These are phyloP conservation scores for Marasmarcha lunaedactyla DNA, from an alignment of 2,888 invertebrate genomes.

Conservation along the genomic window DNA sequence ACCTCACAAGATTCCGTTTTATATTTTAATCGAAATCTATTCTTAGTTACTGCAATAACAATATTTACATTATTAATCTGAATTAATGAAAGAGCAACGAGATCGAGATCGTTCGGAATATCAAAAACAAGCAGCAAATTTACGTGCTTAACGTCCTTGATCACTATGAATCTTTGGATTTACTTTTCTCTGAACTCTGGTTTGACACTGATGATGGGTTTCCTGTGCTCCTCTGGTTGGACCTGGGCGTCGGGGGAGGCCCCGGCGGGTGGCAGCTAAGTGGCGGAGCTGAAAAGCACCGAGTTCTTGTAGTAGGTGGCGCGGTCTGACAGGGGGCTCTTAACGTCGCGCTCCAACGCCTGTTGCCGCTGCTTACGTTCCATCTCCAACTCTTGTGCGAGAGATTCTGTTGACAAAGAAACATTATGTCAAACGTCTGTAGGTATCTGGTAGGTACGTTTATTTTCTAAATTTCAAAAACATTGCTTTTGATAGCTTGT, in stretches of 20 bases:
- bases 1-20: slow-evolving; percentile 41
- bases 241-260: slow-evolving; percentile 46
- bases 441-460: no score
- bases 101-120: slow-evolving; percentile 37
- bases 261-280: slow-evolving; percentile 69
- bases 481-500: no score
- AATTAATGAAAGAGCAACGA: slow-evolving; percentile 25
- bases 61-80: slow-evolving; percentile 60
- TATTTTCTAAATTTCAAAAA: no score
- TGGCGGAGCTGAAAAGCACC: slow-evolving; percentile 89
- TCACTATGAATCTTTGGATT: slow-evolving; percentile 28
- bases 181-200: slow-evolving; percentile 66
- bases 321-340: slow-evolving; percentile 86
- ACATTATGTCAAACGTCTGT: slow-evolving; percentile 3
- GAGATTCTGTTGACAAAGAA: slow-evolving; percentile 76
- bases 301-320: slow-evolving; percentile 91
- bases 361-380: slow-evolving; percentile 88
- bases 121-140: slow-evolving; percentile 20
- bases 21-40: slow-evolving; percentile 27
- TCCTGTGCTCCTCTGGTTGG: slow-evolving; percentile 47
- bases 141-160: slow-evolving; percentile 17
- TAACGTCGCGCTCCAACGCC: slow-evolving; percentile 84
- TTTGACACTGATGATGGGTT: slow-evolving; percentile 68
- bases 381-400: slow-evolving; percentile 89
- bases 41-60: slow-evolving; percentile 48